Conservation (phyloP, 2,888 invertebrate species). For the Cotesia congregata region DNA sequence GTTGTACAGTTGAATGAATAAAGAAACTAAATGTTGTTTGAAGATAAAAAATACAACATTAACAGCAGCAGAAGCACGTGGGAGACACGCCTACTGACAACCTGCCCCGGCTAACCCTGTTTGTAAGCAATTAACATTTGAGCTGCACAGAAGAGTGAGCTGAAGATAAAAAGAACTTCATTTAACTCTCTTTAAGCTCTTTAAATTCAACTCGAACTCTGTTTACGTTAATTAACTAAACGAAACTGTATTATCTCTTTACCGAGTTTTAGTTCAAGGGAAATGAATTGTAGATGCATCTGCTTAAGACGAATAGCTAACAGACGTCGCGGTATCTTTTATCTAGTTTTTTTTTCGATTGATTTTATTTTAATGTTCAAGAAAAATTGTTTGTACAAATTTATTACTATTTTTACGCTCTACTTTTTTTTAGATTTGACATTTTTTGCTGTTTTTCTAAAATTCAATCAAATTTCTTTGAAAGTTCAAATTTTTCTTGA, state of each 20-base stretch:
- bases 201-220: background rate
- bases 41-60: constrained; percentile 23
- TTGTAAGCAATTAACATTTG: constrained; percentile 17
- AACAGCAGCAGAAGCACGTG: constrained; percentile 54
- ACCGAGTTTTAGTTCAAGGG: background rate
- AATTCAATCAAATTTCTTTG: too few relatives aligned
- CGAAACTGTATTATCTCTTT: constrained; percentile 1
- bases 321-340: background rate
- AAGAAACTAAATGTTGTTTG: background rate
- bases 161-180: background rate
- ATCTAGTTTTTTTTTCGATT: background rate
- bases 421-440: too few relatives aligned
- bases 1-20: background rate
- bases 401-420: too few relatives aligned
- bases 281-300: constrained; percentile 1
- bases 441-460: too few relatives aligned
- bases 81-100: constrained; percentile 57
- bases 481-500: too few relatives aligned
- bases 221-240: background rate
- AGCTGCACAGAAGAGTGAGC: constrained; percentile 1
- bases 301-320: background rate
- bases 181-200: background rate
- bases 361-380: background rate
- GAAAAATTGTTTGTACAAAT: background rate
- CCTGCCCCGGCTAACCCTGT: constrained; percentile 44